Percentiles rank a stretch among this genome's conserved stretches.
These are phyloP conservation scores for Gari tellinella DNA, from an alignment of 2,888 invertebrate species.

Conservation along the genomic window DNA sequence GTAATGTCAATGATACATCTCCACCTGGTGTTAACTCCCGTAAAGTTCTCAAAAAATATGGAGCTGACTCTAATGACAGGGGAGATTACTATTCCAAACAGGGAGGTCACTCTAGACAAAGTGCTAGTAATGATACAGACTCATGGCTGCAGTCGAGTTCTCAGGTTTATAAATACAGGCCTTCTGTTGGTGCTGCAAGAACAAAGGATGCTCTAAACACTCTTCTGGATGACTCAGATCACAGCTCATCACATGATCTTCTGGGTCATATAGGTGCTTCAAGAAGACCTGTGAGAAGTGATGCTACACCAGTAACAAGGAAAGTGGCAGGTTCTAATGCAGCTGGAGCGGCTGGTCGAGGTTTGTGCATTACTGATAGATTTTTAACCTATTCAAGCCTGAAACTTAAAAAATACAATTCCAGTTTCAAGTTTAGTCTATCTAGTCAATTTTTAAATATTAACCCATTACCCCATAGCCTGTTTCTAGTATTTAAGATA, in stretches of 20 bases:
- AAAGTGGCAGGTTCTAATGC: neutral
- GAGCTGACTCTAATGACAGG: slow-evolving; percentile 41
- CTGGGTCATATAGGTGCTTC: slow-evolving; percentile 44
- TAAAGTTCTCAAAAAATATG: slow-evolving; percentile 42
- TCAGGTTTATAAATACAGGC: neutral
- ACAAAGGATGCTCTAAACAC: slow-evolving; percentile 53
- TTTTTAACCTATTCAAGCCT: no score
- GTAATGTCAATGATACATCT: slow-evolving; percentile 8
- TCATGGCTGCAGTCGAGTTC: slow-evolving; percentile 22
- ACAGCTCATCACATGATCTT: slow-evolving; percentile 42
- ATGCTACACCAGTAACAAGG: slow-evolving; percentile 6
- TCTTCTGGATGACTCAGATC: slow-evolving; percentile 42
- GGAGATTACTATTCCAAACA: slow-evolving; percentile 34
- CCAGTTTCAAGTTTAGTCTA: no score
- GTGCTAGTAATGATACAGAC: slow-evolving; percentile 12
- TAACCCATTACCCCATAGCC: no score
- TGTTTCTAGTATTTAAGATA: no score
- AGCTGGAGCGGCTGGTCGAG: neutral
- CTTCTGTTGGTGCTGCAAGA: slow-evolving; percentile 31
- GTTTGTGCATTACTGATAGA: no score
- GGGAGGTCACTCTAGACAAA: slow-evolving; percentile 1
- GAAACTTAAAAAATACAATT: no score
- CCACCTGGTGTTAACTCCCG: slow-evolving; percentile 27
- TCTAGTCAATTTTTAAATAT: no score
- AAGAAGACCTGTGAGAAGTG: slow-evolving; percentile 6